These are phyloP conservation scores for Hylaeus anthracinus DNA, from an alignment of 1,140 invertebrate species.

Conservation along the genomic window DNA sequence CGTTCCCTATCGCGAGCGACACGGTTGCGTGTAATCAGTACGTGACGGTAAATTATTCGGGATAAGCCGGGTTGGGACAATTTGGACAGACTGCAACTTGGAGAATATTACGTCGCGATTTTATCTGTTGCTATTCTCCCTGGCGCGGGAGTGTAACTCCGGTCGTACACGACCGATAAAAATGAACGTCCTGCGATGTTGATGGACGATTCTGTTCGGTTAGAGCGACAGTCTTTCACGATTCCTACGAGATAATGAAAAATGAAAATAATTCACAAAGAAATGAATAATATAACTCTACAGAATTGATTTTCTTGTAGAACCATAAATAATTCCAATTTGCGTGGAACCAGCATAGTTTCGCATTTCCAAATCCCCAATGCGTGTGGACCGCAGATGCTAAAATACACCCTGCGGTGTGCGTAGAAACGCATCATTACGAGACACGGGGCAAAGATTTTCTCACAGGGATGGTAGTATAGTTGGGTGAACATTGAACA, in stretches of 20 bases:
- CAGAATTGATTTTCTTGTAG: too few relatives aligned
- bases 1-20: neutral
- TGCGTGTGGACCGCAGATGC: too few relatives aligned
- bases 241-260: neutral
- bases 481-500: neutral
- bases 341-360: too few relatives aligned
- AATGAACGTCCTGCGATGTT: neutral
- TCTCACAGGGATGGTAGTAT: conserved; percentile 4
- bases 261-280: too few relatives aligned
- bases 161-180: neutral
- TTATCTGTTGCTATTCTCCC: conserved; percentile 5
- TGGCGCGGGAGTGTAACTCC: neutral
- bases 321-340: too few relatives aligned
- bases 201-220: neutral
- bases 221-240: neutral
- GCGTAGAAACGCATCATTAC: conserved; percentile 52
- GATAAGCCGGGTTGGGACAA: conserved; percentile 33
- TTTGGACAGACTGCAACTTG: conserved; percentile 16
- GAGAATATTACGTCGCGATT: conserved; percentile 15
- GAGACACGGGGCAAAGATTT: conserved; percentile 24
- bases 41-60: conserved; percentile 8
- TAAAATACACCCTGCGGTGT: neutral
- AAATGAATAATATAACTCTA: too few relatives aligned
- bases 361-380: too few relatives aligned
- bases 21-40: neutral